A percentile compares a stretch with the other conserved stretches of the same genome.
Conservation (phyloP, 2,888 invertebrate genomes). For the Ariolimax columbianus region DNA sequence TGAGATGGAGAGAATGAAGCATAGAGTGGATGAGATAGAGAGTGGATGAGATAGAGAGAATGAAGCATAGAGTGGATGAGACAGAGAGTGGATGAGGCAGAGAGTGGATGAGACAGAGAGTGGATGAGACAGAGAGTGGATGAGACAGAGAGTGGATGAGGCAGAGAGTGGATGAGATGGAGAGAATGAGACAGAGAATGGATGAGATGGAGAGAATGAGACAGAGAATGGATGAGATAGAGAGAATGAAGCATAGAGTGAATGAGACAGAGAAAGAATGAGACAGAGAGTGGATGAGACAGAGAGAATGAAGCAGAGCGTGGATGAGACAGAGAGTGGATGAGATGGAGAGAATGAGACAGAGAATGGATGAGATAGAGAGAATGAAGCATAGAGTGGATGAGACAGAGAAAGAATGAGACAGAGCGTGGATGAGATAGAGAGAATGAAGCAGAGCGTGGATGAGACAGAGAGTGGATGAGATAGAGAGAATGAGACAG, state of each 20-base stretch:
- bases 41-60: neutral
- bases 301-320: neutral
- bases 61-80: neutral
- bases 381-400: neutral
- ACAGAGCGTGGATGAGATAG: neutral
- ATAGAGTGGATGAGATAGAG: neutral
- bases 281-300: neutral
- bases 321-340: neutral
- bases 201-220: neutral
- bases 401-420: neutral
- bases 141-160: neutral
- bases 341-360: neutral
- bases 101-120: neutral
- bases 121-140: neutral
- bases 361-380: neutral
- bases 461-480: neutral
- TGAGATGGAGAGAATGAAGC: neutral
- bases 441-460: neutral
- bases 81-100: neutral
- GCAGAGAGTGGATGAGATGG: neutral
- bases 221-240: neutral
- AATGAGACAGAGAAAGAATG: neutral
- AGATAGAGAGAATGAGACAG: conserved; percentile 9
- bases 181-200: neutral
- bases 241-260: neutral